phyloP scores from a whole-genome alignment of 1,140 invertebrate species.

The Cotesia chilonis region DNA sequence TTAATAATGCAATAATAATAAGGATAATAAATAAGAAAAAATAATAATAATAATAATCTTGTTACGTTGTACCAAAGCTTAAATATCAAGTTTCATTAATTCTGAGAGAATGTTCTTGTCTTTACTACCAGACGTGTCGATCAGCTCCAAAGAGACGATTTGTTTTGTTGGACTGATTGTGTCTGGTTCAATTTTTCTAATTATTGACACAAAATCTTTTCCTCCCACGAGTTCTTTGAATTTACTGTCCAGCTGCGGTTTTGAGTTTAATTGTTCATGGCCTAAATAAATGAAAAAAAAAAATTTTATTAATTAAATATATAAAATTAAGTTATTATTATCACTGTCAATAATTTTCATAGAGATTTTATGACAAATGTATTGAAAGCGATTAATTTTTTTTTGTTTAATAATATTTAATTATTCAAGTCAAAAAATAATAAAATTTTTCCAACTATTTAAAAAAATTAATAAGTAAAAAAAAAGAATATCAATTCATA shows the following conservation, averaged over 20 bases:
- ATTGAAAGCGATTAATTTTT: no score
- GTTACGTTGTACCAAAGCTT: neutral
- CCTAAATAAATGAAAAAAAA: constrained; percentile 55
- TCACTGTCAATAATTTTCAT: no score
- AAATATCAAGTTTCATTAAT: constrained; percentile 43
- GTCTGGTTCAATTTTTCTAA: constrained; percentile 65
- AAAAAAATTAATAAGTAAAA: no score
- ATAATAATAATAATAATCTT: neutral
- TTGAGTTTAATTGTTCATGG: constrained; percentile 69
- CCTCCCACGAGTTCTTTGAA: constrained; percentile 70
- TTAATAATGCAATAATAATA: constrained; percentile 3
- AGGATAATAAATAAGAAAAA: constrained; percentile 15
- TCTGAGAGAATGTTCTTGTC: constrained; percentile 67
- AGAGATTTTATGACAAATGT: no score
- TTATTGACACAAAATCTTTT: constrained; percentile 67
- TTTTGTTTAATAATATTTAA: no score
- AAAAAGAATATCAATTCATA: no score
- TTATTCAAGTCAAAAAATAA: no score
- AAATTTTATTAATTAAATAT: neutral
- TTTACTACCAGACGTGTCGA: constrained; percentile 65
- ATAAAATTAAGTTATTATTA: no score
- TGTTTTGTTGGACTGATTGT: constrained; percentile 62
- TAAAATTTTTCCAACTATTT: no score
- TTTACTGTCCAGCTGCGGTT: constrained; percentile 67
- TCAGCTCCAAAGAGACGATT: constrained; percentile 66